phyloP scores from a whole-genome alignment of 2,888 invertebrate species.

The Buathra laborator region DNA sequence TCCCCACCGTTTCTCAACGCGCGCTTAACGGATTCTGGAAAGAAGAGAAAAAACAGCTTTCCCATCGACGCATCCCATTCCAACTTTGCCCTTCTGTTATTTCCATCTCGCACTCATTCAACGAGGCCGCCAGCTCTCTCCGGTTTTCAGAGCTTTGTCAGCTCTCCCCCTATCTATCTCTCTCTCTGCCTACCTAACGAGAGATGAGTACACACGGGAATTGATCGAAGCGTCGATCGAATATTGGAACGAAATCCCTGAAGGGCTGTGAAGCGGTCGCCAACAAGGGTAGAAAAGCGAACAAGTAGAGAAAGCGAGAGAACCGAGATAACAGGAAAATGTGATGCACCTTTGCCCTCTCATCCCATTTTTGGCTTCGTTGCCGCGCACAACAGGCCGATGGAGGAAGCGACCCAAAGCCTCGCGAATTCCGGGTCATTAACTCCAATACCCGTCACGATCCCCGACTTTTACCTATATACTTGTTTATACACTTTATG shows the following conservation, averaged over 20 bases:
- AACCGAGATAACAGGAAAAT: slow-evolving; percentile 29
- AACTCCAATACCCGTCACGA: slow-evolving; percentile 38
- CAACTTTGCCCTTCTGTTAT: background rate
- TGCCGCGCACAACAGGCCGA: slow-evolving; percentile 4
- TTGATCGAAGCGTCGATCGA: slow-evolving; percentile 36
- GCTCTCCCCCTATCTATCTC: background rate
- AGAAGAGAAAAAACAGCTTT: background rate
- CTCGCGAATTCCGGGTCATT: slow-evolving; percentile 59
- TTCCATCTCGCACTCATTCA: background rate
- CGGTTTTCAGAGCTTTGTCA: slow-evolving; percentile 20
- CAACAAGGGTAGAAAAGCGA: slow-evolving; percentile 4
- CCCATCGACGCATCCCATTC: background rate
- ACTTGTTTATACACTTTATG: background rate
- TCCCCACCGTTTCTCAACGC: background rate
- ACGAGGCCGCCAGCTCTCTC: background rate
- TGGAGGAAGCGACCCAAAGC: slow-evolving; percentile 31
- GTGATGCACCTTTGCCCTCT: slow-evolving; percentile 33
- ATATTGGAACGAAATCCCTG: slow-evolving; percentile 16
- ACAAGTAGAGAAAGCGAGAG: slow-evolving; percentile 1
- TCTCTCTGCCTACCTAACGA: background rate
- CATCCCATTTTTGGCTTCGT: slow-evolving; percentile 45
- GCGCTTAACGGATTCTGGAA: slow-evolving; percentile 15
- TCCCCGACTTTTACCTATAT: background rate
- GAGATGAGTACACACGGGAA: slow-evolving; percentile 35
- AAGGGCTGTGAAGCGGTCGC: slow-evolving; percentile 18